Percentiles rank a stretch among this genome's conserved stretches.
These are phyloP conservation scores for Micromesistius poutassou DNA, from an alignment of 2,797 vertebrate genomes.

Conservation along the genomic window DNA sequence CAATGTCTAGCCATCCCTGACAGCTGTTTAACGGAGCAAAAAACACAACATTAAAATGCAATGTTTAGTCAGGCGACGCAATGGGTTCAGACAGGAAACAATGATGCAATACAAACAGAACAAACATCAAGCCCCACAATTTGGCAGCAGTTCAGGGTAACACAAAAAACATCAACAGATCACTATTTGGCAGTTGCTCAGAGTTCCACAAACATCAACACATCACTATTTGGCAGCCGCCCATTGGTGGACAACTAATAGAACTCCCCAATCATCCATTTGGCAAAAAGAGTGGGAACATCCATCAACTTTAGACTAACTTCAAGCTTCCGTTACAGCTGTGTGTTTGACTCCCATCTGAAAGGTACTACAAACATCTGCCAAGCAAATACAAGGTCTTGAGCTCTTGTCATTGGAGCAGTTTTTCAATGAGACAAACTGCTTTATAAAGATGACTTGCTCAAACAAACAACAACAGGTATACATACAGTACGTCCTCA, in stretches of 20 bases:
- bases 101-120: neutral
- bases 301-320: too few relatives aligned
- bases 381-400: neutral
- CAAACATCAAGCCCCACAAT: neutral
- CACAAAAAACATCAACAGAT: neutral
- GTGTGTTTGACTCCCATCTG: too few relatives aligned
- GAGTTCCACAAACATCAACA: neutral
- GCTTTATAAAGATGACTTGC: too few relatives aligned
- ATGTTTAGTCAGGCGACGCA: neutral
- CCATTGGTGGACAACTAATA: neutral
- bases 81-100: neutral
- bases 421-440: too few relatives aligned
- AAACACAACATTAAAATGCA: neutral
- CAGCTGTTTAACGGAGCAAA: neutral
- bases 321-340: too few relatives aligned
- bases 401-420: neutral
- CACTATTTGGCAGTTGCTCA: neutral
- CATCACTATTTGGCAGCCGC: neutral
- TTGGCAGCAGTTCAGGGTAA: neutral
- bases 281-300: too few relatives aligned
- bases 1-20: neutral
- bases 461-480: too few relatives aligned
- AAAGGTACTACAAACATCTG: too few relatives aligned
- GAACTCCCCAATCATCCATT: neutral
- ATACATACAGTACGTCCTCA: too few relatives aligned